Percentiles rank a stretch among this genome's conserved stretches.
These are phyloP conservation scores for Coranthus polyacanthus DNA, from an alignment of 2,797 vertebrate species.

Conservation along the genomic window DNA sequence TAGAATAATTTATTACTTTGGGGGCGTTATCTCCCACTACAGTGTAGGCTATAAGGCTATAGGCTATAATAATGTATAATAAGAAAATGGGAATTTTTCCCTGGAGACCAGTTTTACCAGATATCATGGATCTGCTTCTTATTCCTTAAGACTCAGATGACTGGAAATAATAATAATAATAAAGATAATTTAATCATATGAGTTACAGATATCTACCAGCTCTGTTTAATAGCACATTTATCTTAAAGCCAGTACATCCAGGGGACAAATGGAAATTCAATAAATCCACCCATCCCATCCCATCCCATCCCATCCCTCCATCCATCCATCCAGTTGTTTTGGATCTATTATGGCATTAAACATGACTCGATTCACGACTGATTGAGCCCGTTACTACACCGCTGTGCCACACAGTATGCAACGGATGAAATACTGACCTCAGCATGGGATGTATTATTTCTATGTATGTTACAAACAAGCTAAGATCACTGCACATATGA, in stretches of 20 bases:
- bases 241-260: slow-evolving; percentile 18
- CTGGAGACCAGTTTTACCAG: slow-evolving; percentile 16
- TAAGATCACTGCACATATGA: not conserved
- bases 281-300: too few relatives aligned
- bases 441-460: too few relatives aligned
- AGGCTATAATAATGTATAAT: slow-evolving; percentile 8
- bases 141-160: slow-evolving; percentile 24
- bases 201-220: slow-evolving; percentile 27
- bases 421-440: slow-evolving; percentile 7
- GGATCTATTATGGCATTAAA: slow-evolving; percentile 12
- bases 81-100: slow-evolving; percentile 19
- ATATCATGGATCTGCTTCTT: slow-evolving; percentile 25
- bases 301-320: too few relatives aligned
- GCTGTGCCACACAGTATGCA: not conserved
- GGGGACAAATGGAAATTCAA: too few relatives aligned
- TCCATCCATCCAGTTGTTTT: too few relatives aligned
- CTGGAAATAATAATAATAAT: slow-evolving; percentile 11
- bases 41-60: slow-evolving; percentile 13
- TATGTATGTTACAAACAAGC: slow-evolving; percentile 12
- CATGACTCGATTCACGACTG: not conserved
- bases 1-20: slow-evolving; percentile 29
- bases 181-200: slow-evolving; percentile 50
- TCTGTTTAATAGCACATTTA: slow-evolving; percentile 38
- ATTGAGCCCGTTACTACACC: slow-evolving; percentile 3
- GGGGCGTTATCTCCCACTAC: not conserved